Percentiles rank a stretch among this genome's conserved stretches.
These are phyloP conservation scores for Hermatobates lingyangjiaoensis DNA, from an alignment of 1,140 invertebrate species.

Conservation along the genomic window DNA sequence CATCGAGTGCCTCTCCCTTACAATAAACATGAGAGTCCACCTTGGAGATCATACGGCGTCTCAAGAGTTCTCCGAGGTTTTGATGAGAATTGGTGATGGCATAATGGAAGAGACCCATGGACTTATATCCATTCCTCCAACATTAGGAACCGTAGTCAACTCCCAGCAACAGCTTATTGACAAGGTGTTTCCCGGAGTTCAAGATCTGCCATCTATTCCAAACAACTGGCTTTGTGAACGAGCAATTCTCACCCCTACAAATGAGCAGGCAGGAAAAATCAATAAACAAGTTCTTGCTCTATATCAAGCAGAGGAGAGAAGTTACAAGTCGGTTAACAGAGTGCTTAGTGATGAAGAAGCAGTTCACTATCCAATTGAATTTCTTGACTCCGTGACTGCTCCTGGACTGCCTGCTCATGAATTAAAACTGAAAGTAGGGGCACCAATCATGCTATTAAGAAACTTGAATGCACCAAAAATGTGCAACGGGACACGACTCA, in stretches of 20 bases:
- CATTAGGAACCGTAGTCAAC: conserved; percentile 20
- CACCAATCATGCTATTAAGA: conserved; percentile 23
- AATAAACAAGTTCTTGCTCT: conserved; percentile 16
- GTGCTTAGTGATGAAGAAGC: conserved; percentile 19
- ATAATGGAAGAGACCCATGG: conserved; percentile 18
- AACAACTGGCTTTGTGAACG: conserved; percentile 23
- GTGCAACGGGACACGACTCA: conserved; percentile 19
- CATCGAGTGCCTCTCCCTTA: conserved; percentile 9
- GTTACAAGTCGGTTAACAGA: conserved; percentile 22
- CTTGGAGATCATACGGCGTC: background rate
- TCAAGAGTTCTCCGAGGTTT: background rate
- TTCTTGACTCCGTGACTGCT: conserved; percentile 19
- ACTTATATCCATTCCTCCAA: conserved; percentile 22
- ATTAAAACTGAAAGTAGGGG: conserved; percentile 14
- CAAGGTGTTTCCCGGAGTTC: conserved; percentile 21
- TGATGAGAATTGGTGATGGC: background rate
- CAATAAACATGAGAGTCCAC: conserved; percentile 6
- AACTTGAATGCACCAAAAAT: conserved; percentile 21
- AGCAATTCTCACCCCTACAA: conserved; percentile 24
- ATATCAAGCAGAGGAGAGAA: conserved; percentile 11
- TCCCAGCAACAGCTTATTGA: conserved; percentile 21
- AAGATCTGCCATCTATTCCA: conserved; percentile 22
- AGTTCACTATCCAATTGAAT: conserved; percentile 22
- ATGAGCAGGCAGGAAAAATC: conserved; percentile 24
- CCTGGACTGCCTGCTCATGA: conserved; percentile 13